Evolutionary conservation across 2,113 vertebrate species (phyloP), one percentile per base, ranked within the genome.

Genomic region (Corythornis madagascariensis): DNA sequence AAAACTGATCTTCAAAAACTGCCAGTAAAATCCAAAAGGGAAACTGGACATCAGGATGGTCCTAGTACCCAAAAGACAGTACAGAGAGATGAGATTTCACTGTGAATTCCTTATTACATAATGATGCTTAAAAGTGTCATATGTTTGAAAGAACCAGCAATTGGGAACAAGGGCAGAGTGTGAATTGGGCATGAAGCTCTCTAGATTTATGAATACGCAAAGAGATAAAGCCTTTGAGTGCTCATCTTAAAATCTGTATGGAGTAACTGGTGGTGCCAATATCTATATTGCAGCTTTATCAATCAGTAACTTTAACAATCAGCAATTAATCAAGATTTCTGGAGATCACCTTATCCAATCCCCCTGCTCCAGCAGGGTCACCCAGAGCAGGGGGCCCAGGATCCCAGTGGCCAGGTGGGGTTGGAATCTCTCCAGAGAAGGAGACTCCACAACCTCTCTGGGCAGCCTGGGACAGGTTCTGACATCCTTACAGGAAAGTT

Each of bases 251-350:
- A 92, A 85, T 53, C 78, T 40, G 52, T 29, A 12, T 10, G 10
- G 74, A 87, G 67, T 80, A 89, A 66, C 33, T 1, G 20, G 60
- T 8, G 18, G 43, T 94, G 55, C 29, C 33, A n/a, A 60, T 94
- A 94, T 94, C 88, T 95, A 85, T 95, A 64, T 7, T 74, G 35
- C 72, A 92, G 78, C 56, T 92, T 88, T 56, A 80, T 88, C 84
- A 80, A 57, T 93, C 96, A 70, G 85, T 96, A 94, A 25, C 56
- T 76, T 79, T 89, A 94, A 96, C 67, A 85, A 92, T 66, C 77
- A 35, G 82, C 75, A 86, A 95, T 96, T 89, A 91, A 94, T 95
- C 94, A 94, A 86, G 22, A 50, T 11, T 12, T 50, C 48, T 50
- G 48, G 22, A 50, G 48, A 24, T 50, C 48, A 50, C 21, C 21